These are phyloP conservation scores for Sylvicapra grimmia DNA, from an alignment of 2,113 vertebrate species.

Conservation along the genomic window DNA sequence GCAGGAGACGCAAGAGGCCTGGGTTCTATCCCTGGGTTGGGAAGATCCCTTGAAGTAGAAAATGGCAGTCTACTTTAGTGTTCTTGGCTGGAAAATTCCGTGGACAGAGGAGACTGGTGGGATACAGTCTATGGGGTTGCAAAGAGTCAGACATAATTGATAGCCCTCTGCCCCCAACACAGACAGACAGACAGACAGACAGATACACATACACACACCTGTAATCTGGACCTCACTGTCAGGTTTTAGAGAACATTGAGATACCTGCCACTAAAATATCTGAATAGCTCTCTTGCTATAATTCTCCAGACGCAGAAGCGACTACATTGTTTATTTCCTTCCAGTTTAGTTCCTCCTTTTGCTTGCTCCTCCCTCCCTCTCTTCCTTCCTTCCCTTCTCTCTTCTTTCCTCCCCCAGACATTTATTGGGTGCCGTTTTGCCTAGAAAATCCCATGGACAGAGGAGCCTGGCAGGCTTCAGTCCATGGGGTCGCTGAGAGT, in stretches of 20 bases:
- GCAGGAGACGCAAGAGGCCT: neutral
- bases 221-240: neutral
- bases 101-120: neutral
- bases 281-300: neutral
- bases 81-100: neutral
- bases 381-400: neutral
- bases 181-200: rapidly evolving
- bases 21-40: neutral
- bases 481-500: too few relatives aligned
- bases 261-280: neutral
- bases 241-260: neutral
- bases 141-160: neutral
- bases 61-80: neutral
- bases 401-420: neutral
- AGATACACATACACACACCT: neutral
- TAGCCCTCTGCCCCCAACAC: neutral
- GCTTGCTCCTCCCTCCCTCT: neutral
- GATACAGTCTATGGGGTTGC: neutral
- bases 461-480: too few relatives aligned
- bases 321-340: neutral
- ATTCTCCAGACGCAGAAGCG: neutral
- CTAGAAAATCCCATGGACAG: too few relatives aligned
- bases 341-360: neutral
- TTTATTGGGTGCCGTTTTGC: neutral
- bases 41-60: neutral